These are phyloP conservation scores for Epinotia brunnichana DNA, from an alignment of 2,888 invertebrate genomes.

Conservation along the genomic window DNA sequence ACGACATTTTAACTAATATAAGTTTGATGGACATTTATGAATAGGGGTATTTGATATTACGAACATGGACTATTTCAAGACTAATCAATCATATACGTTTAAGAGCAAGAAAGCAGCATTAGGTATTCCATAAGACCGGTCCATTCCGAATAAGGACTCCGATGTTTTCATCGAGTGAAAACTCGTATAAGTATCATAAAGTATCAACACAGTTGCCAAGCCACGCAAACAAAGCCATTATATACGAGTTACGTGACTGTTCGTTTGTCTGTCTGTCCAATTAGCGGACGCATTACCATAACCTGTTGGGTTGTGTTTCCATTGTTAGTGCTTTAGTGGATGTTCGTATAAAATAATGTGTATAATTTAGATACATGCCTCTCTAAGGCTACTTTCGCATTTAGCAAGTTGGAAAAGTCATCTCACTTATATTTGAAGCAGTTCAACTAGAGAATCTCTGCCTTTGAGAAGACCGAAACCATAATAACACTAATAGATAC, in stretches of 20 bases:
- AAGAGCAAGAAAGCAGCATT: background rate
- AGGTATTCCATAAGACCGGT: background rate
- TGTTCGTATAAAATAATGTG: background rate
- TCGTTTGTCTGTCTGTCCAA: constrained; percentile 32
- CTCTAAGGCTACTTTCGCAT: no score
- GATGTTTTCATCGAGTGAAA: constrained; percentile 5
- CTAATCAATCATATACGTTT: no score
- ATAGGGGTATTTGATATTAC: no score
- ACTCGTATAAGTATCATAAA: background rate
- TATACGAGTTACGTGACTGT: constrained; percentile 15
- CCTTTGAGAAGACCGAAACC: no score
- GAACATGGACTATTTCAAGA: no score
- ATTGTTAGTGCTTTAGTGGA: constrained; percentile 1
- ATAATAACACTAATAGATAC: no score
- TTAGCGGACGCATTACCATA: constrained; percentile 34
- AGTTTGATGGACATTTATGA: no score
- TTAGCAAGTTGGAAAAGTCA: no score
- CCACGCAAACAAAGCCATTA: constrained; percentile 15
- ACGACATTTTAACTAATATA: no score
- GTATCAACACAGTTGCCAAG: background rate
- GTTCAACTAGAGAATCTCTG: no score
- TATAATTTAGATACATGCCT: background rate
- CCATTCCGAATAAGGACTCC: background rate
- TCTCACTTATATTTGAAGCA: no score
- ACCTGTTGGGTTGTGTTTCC: constrained; percentile 31